Base-by-base conservation (phyloP, 2,113 vertebrate genomes). In the Solenodon paradoxus region DNA sequence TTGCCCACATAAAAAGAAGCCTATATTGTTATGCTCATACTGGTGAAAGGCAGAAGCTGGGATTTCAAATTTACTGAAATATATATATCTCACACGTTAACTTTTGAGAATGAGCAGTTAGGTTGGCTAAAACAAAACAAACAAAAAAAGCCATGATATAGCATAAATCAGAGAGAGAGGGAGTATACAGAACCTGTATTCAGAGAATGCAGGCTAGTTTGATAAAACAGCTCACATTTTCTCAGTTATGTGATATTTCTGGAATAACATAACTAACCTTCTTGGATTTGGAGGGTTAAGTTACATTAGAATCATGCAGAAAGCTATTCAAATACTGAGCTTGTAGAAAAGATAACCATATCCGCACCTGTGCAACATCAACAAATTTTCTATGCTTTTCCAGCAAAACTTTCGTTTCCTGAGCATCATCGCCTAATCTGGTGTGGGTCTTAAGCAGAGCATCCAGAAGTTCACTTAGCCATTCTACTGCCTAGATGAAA, bases 341-440 rank as follows among this genome's bases (percentile, higher is more conserved):
- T 77, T 93, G 45, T 94, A 95, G 83, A 95, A 96, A 95, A 90
- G 92, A 5, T 1, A 94, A 88, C 35, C 83, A 1, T 92, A 97
- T 96, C 72, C 82, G 97, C 97, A 99, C 99, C 99, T 99, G 99
- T 96, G 99, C 99, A 28, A 99, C 99, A 94, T 99, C 99, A 97
- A 99, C 99, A 98, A 99, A 99, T 98, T 99, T 99, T 97, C 99
- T 98, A 97, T 99, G 99, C 97, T 99, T 99, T 98, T 99, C 99
- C 98, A 99, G 95, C 96, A 99, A 98, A 96, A 99, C 99, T 98
- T 99, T 99, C 22, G 99, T 99, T 98, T 99, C 99, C 98, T 99
- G 99, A 92, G 98, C 96, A 88, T 99, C 99, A 40, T 99, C 99
- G 3, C 99, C 99, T 93, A 99, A 57, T 89, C 99, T 98, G 91